These are phyloP conservation scores for Amia ocellicauda DNA, from an alignment of 2,113 vertebrate species.

Conservation along the genomic window DNA sequence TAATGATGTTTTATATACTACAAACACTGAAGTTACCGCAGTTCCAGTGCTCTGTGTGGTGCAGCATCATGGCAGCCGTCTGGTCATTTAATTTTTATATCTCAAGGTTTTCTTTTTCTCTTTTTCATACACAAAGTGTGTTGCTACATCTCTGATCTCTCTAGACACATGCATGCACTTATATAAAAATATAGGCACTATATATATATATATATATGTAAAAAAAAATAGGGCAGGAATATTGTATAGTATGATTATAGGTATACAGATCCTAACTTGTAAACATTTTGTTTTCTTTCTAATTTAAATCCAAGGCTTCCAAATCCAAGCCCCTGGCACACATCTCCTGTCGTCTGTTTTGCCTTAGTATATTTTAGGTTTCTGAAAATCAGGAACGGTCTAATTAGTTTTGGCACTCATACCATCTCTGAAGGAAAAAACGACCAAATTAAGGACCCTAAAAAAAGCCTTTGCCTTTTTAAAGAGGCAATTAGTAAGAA, in stretches of 20 bases:
- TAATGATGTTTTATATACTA: no score
- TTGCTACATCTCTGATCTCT: no score
- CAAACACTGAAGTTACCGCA: no score
- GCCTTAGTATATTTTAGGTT: slow-evolving; percentile 53
- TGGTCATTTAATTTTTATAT: no score
- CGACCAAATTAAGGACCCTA: slow-evolving; percentile 67
- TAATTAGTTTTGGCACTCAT: slow-evolving; percentile 69
- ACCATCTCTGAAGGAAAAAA: slow-evolving; percentile 60
- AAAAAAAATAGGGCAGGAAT: neutral
- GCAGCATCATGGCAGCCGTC: no score
- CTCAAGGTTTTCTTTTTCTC: no score
- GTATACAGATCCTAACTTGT: slow-evolving; percentile 6
- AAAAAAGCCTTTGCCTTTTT: slow-evolving; percentile 63
- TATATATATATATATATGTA: no score
- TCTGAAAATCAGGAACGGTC: slow-evolving; percentile 64
- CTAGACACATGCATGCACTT: no score
- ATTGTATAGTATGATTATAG: neutral
- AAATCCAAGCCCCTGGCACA: slow-evolving; percentile 46
- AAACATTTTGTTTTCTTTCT: slow-evolving; percentile 35
- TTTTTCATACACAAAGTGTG: no score
- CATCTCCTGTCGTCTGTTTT: slow-evolving; percentile 54
- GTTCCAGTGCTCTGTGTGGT: no score
- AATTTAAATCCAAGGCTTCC: slow-evolving; percentile 36
- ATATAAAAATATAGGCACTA: no score
- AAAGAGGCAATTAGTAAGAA: slow-evolving; percentile 70